A percentile compares a stretch with the other conserved stretches of the same genome.
Conservation (phyloP, 2,888 invertebrate species). For the Andrena minutula region DNA sequence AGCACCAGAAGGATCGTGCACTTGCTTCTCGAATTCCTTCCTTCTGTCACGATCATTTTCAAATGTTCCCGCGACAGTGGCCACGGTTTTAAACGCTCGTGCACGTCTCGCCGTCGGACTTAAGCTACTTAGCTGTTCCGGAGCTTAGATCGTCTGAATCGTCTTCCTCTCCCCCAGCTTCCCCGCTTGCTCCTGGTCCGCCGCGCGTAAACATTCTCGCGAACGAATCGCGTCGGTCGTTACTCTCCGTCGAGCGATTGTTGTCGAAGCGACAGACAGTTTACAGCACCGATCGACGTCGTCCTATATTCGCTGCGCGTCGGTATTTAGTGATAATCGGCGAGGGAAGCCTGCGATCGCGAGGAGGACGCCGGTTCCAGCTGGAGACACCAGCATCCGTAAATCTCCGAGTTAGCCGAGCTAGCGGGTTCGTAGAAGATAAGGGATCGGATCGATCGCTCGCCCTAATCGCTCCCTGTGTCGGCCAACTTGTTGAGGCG, state of each 20-base stretch:
- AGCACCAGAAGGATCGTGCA: too few species aligned
- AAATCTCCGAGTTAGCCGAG: not conserved
- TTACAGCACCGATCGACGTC: too few species aligned
- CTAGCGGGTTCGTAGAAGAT: not conserved
- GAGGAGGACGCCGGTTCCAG: not conserved
- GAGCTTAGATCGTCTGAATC: constrained; percentile 9
- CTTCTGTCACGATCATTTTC: not conserved
- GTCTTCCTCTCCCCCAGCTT: not conserved
- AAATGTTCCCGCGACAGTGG: not conserved
- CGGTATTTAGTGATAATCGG: not conserved
- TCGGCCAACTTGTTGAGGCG: constrained; percentile 82
- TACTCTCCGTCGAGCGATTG: not conserved
- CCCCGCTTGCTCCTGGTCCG: not conserved
- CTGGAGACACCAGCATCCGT: not conserved
- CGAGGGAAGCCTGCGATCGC: not conserved
- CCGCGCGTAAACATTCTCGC: constrained; percentile 11
- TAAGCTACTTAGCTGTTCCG: constrained; percentile 25
- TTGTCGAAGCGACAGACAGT: not conserved
- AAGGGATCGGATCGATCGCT: constrained; percentile 9
- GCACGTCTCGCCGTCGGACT: not conserved
- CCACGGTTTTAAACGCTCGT: not conserved
- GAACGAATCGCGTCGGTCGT: not conserved
- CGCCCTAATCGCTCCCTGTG: constrained; percentile 23
- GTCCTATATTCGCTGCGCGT: not conserved
- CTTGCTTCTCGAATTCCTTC: not conserved